Conservation (phyloP, 2,113 vertebrate species). For the Perccottus glenii region DNA sequence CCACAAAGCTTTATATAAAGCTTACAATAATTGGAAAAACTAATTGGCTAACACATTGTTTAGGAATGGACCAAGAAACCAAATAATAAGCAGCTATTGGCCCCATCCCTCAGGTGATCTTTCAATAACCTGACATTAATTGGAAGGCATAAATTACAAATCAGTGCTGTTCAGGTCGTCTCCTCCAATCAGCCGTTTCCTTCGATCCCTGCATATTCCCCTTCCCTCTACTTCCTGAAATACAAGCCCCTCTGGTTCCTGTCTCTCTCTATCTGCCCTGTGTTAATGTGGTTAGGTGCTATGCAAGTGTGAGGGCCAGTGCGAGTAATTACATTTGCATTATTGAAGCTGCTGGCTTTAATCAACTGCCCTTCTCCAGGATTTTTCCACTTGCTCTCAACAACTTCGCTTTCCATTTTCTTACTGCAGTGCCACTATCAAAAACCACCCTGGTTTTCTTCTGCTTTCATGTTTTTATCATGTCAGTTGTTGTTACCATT, state of each 20-base stretch:
- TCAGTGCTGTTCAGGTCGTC: too few relatives aligned
- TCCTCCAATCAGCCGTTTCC: neutral
- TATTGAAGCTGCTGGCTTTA: slow-evolving; percentile 77
- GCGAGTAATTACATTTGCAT: slow-evolving; percentile 80
- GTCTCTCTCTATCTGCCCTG: slow-evolving; percentile 9
- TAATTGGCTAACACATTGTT: neutral
- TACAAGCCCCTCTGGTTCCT: slow-evolving; percentile 2
- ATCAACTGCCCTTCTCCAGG: slow-evolving; percentile 59
- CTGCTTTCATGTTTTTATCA: neutral
- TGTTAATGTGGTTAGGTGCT: slow-evolving; percentile 65
- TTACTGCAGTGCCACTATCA: neutral
- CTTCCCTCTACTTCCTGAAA: neutral
- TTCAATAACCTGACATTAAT: slow-evolving; percentile 1
- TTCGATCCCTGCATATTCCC: neutral
- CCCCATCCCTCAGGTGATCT: neutral
- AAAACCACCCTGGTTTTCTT: neutral
- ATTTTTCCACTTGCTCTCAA: neutral
- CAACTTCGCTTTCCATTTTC: slow-evolving; percentile 6
- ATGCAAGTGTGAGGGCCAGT: slow-evolving; percentile 62
- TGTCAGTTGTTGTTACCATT: neutral
- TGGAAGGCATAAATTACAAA: neutral
- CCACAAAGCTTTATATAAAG: too few relatives aligned
- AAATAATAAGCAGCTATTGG: neutral
- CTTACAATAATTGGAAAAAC: too few relatives aligned
- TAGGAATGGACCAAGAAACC: neutral